Base-by-base conservation (phyloP, 2,797 vertebrate genomes). In the Amazona finschi region DNA sequence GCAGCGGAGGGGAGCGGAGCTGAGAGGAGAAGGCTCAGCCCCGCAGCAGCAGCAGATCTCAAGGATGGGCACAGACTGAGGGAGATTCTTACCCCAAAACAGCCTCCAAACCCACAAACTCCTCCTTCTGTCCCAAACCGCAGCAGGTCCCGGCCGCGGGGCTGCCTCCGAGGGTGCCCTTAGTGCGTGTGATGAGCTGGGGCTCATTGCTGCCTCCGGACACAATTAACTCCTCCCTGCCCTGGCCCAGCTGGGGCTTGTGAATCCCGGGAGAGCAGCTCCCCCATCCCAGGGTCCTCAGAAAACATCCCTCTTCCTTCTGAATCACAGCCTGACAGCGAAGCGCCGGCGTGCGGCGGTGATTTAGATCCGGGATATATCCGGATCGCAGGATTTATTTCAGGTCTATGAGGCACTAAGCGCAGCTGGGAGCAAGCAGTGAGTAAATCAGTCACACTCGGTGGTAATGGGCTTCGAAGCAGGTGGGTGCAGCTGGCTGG, bases 171-270 rank as follows among this genome's bases (percentile, higher is more conserved):
- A 11, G 17, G 52, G 12, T 60, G 27, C 12, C 38, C 9, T 75
- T 36, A 53, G 55, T 22, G 25, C 47, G 18, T 53, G 67, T 64
- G 87, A 93, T 49, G 86, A 91, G 67, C 44, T 89, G 84, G 18
- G 76, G 74, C 39, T 92, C 93, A 96, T 67, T 92, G 61, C 33
- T 85, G 86, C 90, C 52, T 57, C 8, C 0, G 66, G 86, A 87
- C 38, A 25, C 41, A 84, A 94, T 95, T 86, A 94, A 84, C 88
- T 88, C 90, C 58, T 92, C 74, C 86, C 74, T 86, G 52, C 31
- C 71, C 60, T 22, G 39, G 80, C 60, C 86, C 94, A 92, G 71
- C 67, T 82, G 90, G 67, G 52, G 67, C 15, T 84, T 73, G 46
- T 67, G 14, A n/a, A 69, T 39, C 90, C 47, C 91, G 53, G 28